Conservation (phyloP, 2,888 invertebrate genomes). For the Agrochola circellaris region DNA sequence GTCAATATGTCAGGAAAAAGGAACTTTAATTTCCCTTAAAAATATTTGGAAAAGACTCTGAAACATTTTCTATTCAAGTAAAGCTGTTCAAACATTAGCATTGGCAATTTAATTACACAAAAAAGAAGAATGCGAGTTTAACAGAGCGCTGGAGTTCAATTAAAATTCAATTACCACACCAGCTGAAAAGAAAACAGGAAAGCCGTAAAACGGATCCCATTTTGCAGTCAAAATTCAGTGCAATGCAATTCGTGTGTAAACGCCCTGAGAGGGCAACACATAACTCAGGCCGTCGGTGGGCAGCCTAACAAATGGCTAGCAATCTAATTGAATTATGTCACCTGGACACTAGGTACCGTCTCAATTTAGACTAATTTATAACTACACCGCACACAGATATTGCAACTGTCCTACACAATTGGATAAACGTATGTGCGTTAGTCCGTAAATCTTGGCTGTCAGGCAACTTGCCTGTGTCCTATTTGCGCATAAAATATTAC, state of each 20-base stretch:
- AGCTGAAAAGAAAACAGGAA: slow-evolving; percentile 33
- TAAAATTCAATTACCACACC: slow-evolving; percentile 42
- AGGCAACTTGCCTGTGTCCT: slow-evolving; percentile 21
- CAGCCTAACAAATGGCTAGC: slow-evolving; percentile 79
- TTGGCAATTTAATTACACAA: neutral
- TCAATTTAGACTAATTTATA: slow-evolving; percentile 83
- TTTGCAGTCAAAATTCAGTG: slow-evolving; percentile 40
- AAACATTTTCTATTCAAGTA: slow-evolving; percentile 11
- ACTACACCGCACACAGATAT: slow-evolving; percentile 72
- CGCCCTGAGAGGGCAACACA: slow-evolving; percentile 61
- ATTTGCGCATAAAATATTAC: slow-evolving; percentile 13
- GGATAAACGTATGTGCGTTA: slow-evolving; percentile 62
- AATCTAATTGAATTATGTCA: slow-evolving; percentile 87
- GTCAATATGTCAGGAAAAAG: slow-evolving; percentile 28
- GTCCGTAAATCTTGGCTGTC: slow-evolving; percentile 50
- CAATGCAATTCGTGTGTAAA: slow-evolving; percentile 56
- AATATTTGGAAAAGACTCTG: neutral
- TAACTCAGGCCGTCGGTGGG: slow-evolving; percentile 74
- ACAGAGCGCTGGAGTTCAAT: slow-evolving; percentile 14
- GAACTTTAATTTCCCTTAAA: slow-evolving; percentile 25
- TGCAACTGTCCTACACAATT: slow-evolving; percentile 51
- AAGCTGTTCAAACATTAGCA: slow-evolving; percentile 19
- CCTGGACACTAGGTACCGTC: slow-evolving; percentile 79
- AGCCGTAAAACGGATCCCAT: slow-evolving; percentile 13
- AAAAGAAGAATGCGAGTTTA: slow-evolving; percentile 25